These are phyloP conservation scores for Nannoperca obscura DNA, from an alignment of 2,797 vertebrate species.

Conservation along the genomic window DNA sequence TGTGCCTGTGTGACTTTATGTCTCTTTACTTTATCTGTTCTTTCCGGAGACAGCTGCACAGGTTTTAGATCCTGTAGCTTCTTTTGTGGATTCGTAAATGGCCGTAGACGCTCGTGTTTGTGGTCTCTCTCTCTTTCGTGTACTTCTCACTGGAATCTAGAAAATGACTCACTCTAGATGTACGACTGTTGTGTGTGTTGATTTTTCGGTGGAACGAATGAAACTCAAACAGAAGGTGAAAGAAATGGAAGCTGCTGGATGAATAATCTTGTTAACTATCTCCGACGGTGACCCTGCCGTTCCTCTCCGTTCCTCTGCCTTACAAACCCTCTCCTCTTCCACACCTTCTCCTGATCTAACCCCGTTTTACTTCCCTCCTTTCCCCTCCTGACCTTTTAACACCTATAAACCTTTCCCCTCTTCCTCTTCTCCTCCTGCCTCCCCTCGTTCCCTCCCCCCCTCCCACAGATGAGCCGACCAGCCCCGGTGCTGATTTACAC, in stretches of 20 bases:
- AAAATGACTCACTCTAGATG: neutral
- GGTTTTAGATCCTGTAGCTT: constrained; percentile 8
- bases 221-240: neutral
- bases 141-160: constrained; percentile 6
- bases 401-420: constrained; percentile 52
- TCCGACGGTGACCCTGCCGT: constrained; percentile 38
- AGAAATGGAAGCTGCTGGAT: constrained; percentile 23
- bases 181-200: neutral
- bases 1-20: neutral
- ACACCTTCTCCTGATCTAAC: constrained; percentile 48
- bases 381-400: constrained; percentile 59
- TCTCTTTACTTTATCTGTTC: neutral
- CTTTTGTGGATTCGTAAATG: neutral
- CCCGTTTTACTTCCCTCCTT: constrained; percentile 37
- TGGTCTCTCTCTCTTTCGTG: neutral
- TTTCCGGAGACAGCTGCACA: neutral
- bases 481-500: constrained; percentile 94
- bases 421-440: neutral
- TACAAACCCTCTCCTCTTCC: constrained; percentile 43
- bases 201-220: constrained; percentile 1
- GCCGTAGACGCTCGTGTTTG: neutral
- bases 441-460: constrained; percentile 38
- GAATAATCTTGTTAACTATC: constrained; percentile 17
- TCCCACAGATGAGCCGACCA: constrained; percentile 94
- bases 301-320: constrained; percentile 51